Base-by-base conservation (phyloP, 2,888 invertebrate genomes). In the Tipula confusa region DNA sequence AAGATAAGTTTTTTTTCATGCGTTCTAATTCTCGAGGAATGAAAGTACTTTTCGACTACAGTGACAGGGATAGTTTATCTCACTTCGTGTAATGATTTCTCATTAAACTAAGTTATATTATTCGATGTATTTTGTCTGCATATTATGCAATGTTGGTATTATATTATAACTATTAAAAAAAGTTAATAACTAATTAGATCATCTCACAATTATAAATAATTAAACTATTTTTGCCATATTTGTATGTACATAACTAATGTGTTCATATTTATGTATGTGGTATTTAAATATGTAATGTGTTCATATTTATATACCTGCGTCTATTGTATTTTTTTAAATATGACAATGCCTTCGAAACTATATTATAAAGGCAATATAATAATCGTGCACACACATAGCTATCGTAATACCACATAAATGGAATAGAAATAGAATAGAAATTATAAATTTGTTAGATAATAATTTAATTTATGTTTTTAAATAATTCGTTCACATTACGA, bases 401-500 rank as follows among this genome's bases (percentile, higher is more conserved):
- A 33, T 33, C 6, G 24, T 64, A 24, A 11, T 64, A 64, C 18
- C 64, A 24, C 64, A 64, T 64, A 64, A 64, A 64, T 7, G 7
- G 7, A 24, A 24, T 64, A 64, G 18, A 64, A 64, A 9, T 64
- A 64, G 64, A 64, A 64, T 64, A 64, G 64, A 64, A 64, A 64
- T 64, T 64, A 24, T 24, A 64, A 64, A 64, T 64, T 64, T 64
- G 64, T 64, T 64, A 64, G 24, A 64, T 64, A 64, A 64, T 24
- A 64, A 64, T 64, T 64, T 64, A 64, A 64, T 64, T 64, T 64
- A 64, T n/a, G n/a, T n/a, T n/a, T n/a, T n/a, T 64, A 64, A 64
- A 64, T 64, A 64, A 64, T 64, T 64, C 64, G 24, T 64, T 64
- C 64, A 24, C 9, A 24, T 64, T 64, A 11, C 64, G 18, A 64